Percentiles rank a stretch among this genome's conserved stretches.
Conservation (phyloP, 64 coral and sea anemone species). For the Exaiptasia diaphana region DNA sequence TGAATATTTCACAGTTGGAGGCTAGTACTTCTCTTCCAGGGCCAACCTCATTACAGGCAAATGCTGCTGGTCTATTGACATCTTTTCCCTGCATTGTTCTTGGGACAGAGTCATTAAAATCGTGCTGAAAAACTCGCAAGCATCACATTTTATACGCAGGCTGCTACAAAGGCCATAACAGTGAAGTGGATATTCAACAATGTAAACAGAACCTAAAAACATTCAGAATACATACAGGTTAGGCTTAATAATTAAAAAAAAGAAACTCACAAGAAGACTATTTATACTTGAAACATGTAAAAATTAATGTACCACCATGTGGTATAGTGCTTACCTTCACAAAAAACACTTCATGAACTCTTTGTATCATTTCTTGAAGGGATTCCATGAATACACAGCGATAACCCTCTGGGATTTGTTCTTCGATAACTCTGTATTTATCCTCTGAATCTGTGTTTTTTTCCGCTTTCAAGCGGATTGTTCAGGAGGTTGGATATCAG, state of each 20-base stretch:
- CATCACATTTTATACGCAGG: not conserved
- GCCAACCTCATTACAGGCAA: constrained; percentile 11
- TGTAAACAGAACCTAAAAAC: not conserved
- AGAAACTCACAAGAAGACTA: not conserved
- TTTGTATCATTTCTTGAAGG: constrained; percentile 10
- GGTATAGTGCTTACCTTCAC: not conserved
- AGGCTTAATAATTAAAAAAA: not conserved
- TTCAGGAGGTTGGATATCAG: too few species aligned
- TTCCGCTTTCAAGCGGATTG: too few species aligned
- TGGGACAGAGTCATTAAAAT: not conserved
- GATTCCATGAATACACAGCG: constrained; percentile 3
- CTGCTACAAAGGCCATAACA: not conserved
- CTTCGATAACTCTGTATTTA: not conserved
- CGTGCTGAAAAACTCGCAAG: constrained; percentile 13
- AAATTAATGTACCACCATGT: not conserved
- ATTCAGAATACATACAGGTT: not conserved
- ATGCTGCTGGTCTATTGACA: constrained; percentile 15
- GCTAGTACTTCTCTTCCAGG: not conserved
- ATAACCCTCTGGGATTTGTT: not conserved
- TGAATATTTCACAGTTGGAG: not conserved
- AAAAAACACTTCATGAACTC: not conserved
- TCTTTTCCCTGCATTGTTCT: not conserved
- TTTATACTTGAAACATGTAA: not conserved
- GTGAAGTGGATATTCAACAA: not conserved
- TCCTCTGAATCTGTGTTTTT: not conserved